These are phyloP conservation scores for Cryptotis parvus DNA, from an alignment of 2,113 vertebrate species.

Conservation along the genomic window DNA sequence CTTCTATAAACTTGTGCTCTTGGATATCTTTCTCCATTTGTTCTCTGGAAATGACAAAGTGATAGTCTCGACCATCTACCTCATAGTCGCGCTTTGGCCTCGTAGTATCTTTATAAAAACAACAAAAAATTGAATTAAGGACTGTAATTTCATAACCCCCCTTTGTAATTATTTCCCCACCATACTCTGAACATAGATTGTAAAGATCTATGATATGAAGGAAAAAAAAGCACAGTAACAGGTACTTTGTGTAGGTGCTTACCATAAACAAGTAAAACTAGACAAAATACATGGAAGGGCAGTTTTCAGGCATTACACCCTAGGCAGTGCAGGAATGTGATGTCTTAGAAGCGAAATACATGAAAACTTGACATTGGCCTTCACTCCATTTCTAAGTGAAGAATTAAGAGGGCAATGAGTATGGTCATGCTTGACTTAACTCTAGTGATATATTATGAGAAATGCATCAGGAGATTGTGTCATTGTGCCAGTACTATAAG, in stretches of 20 bases:
- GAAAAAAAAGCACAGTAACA: too few relatives aligned
- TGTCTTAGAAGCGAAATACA: neutral
- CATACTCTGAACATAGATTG: neutral
- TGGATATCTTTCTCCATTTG: conserved; percentile 99
- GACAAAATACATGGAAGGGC: neutral
- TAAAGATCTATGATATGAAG: neutral
- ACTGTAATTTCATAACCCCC: neutral
- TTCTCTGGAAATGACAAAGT: conserved; percentile 97
- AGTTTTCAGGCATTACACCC: neutral
- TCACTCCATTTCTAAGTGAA: neutral
- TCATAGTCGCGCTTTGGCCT: conserved; percentile 96
- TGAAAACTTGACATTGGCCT: neutral
- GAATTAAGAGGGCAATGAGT: neutral
- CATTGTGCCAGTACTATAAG: neutral
- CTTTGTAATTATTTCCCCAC: neutral
- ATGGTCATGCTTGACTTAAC: neutral
- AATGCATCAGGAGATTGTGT: neutral
- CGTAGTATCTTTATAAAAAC: conserved; percentile 92
- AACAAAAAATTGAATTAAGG: conserved; percentile 50
- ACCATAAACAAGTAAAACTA: neutral
- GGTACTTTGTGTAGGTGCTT: neutral
- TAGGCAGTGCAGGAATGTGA: neutral
- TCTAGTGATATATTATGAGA: neutral
- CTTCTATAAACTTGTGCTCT: conserved; percentile 99
- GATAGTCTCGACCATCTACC: conserved; percentile 97